A percentile compares a stretch with the other conserved stretches of the same genome.
phyloP scores from a whole-genome alignment of 2,888 invertebrate species.

The Trichogramma evanescens region DNA sequence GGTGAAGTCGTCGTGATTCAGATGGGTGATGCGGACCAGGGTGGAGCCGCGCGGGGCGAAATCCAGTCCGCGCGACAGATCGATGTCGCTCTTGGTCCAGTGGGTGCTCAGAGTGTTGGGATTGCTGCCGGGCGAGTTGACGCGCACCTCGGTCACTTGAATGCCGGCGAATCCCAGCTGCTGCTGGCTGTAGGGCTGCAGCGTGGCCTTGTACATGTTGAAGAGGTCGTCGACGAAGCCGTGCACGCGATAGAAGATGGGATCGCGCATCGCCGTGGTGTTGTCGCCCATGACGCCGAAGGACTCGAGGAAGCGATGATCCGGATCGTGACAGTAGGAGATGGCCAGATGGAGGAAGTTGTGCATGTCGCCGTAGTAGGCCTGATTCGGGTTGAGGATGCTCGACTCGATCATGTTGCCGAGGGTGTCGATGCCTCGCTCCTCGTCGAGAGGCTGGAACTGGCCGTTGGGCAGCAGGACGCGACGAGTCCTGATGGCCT shows the following conservation, averaged over 20 bases:
- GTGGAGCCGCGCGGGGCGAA: conserved; percentile 71
- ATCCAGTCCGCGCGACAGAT: conserved; percentile 73
- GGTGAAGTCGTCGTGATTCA: conserved; percentile 66
- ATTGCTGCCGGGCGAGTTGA: conserved; percentile 8
- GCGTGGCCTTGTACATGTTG: conserved; percentile 64
- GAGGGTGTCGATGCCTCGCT: conserved; percentile 68
- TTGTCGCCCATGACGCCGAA: conserved; percentile 78
- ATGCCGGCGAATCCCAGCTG: conserved; percentile 58
- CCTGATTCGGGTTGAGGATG: conserved; percentile 61
- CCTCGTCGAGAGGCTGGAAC: conserved; percentile 44
- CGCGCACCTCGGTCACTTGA: conserved; percentile 51
- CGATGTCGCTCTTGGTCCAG: conserved; percentile 74
- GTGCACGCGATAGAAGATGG: conserved; percentile 81
- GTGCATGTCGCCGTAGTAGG: conserved; percentile 72
- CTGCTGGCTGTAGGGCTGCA: conserved; percentile 57
- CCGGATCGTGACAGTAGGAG: conserved; percentile 73
- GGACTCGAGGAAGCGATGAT: conserved; percentile 64
- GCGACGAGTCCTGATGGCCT: conserved; percentile 61
- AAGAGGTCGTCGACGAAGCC: conserved; percentile 72
- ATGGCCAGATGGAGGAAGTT: conserved; percentile 76
- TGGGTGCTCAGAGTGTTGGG: conserved; percentile 54
- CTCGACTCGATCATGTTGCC: conserved; percentile 63
- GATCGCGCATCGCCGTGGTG: conserved; percentile 79
- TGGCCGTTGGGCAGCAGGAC: conserved; percentile 55
- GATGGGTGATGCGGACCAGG: conserved; percentile 67